Evolutionary conservation across 1,140 invertebrate genomes (phyloP), one percentile per base, ranked within the genome.

Genomic region (Caenorhabditis latens): DNA sequence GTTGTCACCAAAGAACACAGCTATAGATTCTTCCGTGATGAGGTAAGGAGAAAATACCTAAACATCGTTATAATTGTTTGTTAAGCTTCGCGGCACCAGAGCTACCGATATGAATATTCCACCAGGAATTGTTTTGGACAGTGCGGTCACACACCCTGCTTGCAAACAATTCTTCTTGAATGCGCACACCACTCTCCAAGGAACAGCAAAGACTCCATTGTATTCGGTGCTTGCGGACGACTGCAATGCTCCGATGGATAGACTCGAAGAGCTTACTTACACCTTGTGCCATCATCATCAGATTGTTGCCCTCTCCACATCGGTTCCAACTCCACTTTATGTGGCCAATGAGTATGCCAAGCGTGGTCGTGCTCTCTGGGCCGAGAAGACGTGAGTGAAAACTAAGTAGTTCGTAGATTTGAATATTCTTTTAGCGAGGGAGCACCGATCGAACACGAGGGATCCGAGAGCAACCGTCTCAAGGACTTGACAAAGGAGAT

Each of bases 141-240:
- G 16, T 14, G 21, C n/a, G 2, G 55, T 83, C 14, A 79, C 79
- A 5, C 85, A 89, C 46, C 89, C 89, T 32, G 53, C 71, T 3
- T 86, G 53, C 88, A 89, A 86, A 46, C 65, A 89, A 58, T 89
- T 89, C 85, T 89, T 83, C 79, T 58, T 89, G 46, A 89, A 89
- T 57, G 50, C 63, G 14, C 89, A 89, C 61, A 84, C 83, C 4
- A 87, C 89, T 14, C 48, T 88, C 11, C 89, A 89, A 71, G 88
- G 88, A 19, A 50, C 88, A 0, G 88, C 88, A 16, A 79, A 75
- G 9, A 89, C 88, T 58, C 88, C 88, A 6, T 79, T 61, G 16
- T 89, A 89, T 63, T 85, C 87, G 11, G 88, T 88, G 14, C 57
- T 88, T n/a, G 48, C 46, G 2, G 88, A 89, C 53, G 88, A 89